Percentiles rank a stretch among this genome's conserved stretches.
Conservation (phyloP, 2,888 invertebrate genomes). For the Bombyx huttoni region DNA sequence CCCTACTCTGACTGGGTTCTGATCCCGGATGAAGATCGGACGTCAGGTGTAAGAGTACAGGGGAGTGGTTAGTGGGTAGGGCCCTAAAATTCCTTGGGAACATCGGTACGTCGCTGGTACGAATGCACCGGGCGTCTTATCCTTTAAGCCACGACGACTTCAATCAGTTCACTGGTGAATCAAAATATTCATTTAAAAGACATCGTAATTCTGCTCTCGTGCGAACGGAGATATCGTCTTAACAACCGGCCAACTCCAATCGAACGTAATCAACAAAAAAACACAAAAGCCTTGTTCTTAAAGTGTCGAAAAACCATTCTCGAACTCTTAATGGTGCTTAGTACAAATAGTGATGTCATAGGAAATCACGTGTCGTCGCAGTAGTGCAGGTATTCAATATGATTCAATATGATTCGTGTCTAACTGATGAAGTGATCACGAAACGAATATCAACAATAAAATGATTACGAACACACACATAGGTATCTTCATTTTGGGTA, state of each 20-base stretch:
- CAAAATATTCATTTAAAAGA: neutral
- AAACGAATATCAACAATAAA: too few species aligned
- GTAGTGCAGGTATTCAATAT: neutral
- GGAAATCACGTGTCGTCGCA: neutral
- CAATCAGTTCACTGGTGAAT: neutral
- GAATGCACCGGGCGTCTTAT: too few species aligned
- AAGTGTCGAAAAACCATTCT: neutral
- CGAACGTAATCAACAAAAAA: neutral
- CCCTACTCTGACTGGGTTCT: too few species aligned
- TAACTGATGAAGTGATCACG: too few species aligned
- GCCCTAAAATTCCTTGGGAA: too few species aligned
- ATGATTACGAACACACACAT: too few species aligned
- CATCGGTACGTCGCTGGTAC: too few species aligned
- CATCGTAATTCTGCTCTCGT: neutral
- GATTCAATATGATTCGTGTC: neutral
- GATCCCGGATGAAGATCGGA: too few species aligned
- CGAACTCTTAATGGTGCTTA: neutral
- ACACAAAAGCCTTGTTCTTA: neutral
- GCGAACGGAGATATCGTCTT: neutral
- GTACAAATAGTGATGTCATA: neutral
- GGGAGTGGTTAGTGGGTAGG: too few species aligned
- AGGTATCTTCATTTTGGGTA: too few species aligned
- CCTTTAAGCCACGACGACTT: too few species aligned
- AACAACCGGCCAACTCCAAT: neutral
- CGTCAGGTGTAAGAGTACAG: too few species aligned